These are phyloP conservation scores for Netelia fuscicornis DNA, from an alignment of 2,888 invertebrate genomes.

Conservation along the genomic window DNA sequence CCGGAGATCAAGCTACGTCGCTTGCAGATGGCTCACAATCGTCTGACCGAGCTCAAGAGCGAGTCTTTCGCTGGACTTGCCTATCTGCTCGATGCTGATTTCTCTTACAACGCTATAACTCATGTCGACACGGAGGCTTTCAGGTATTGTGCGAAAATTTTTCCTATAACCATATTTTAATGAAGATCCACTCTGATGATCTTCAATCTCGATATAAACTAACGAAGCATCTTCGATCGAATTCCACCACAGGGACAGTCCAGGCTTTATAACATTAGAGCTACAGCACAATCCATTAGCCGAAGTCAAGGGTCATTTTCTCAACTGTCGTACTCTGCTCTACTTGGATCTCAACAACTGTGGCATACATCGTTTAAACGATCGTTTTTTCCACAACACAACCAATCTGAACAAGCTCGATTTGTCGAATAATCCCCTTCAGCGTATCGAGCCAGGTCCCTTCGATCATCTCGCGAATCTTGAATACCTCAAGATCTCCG, in stretches of 20 bases:
- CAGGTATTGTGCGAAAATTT: slow-evolving; percentile 83
- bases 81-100: slow-evolving; percentile 90
- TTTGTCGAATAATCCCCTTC: slow-evolving; percentile 89
- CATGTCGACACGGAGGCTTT: slow-evolving; percentile 89
- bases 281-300: slow-evolving; percentile 89
- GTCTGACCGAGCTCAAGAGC: slow-evolving; percentile 87
- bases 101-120: slow-evolving; percentile 89
- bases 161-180: slow-evolving; percentile 69
- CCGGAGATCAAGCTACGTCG: slow-evolving; percentile 89
- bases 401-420: slow-evolving; percentile 89
- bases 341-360: slow-evolving; percentile 90
- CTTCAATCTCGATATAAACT: neutral
- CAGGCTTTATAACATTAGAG: slow-evolving; percentile 89
- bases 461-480: slow-evolving; percentile 89
- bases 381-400: slow-evolving; percentile 89
- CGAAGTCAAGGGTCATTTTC: slow-evolving; percentile 88
- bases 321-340: slow-evolving; percentile 88
- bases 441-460: slow-evolving; percentile 86
- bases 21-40: slow-evolving; percentile 90
- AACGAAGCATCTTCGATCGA: slow-evolving; percentile 6
- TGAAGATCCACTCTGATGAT: neutral
- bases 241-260: slow-evolving; percentile 87
- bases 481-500: slow-evolving; percentile 88
- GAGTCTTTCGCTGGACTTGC: slow-evolving; percentile 88
- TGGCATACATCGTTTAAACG: slow-evolving; percentile 87